These are phyloP conservation scores for Brachyptera putata DNA, from an alignment of 2,888 invertebrate genomes.

Conservation along the genomic window DNA sequence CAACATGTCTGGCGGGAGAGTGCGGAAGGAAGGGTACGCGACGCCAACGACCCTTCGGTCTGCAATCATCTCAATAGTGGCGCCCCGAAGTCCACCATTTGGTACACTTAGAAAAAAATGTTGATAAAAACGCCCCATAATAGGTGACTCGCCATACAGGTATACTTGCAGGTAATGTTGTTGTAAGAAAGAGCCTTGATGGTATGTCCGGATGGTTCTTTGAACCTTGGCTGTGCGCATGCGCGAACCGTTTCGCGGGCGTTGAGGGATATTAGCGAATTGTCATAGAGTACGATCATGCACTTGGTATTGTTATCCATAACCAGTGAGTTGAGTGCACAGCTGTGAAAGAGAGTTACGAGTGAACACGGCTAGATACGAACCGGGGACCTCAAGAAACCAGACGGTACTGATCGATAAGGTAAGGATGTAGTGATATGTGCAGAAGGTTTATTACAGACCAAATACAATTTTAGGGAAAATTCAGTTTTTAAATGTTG, in stretches of 20 bases:
- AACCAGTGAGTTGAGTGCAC: not conserved
- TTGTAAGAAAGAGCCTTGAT: not conserved
- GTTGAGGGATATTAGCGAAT: not conserved
- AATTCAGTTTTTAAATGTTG: too few species aligned
- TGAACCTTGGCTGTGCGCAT: conserved; percentile 4
- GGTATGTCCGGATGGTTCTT: not conserved
- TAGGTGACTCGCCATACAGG: not conserved
- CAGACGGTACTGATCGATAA: too few species aligned
- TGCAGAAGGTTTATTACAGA: too few species aligned
- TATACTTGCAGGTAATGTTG: not conserved
- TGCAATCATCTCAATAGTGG: too few species aligned
- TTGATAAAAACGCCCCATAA: not conserved
- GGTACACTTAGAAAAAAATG: not conserved
- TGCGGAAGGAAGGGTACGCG: too few species aligned
- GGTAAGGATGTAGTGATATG: too few species aligned
- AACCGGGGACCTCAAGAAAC: too few species aligned
- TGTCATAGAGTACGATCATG: not conserved
- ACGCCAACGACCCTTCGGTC: too few species aligned
- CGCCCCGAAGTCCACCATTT: not conserved
- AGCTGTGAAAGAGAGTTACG: not conserved
- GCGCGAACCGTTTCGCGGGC: not conserved
- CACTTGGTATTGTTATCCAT: not conserved
- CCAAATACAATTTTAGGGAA: too few species aligned
- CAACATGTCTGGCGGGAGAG: too few species aligned
- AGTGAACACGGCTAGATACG: too few species aligned